Conservation (phyloP, 2,797 vertebrate species). For the Sphaeramia orbicularis region DNA sequence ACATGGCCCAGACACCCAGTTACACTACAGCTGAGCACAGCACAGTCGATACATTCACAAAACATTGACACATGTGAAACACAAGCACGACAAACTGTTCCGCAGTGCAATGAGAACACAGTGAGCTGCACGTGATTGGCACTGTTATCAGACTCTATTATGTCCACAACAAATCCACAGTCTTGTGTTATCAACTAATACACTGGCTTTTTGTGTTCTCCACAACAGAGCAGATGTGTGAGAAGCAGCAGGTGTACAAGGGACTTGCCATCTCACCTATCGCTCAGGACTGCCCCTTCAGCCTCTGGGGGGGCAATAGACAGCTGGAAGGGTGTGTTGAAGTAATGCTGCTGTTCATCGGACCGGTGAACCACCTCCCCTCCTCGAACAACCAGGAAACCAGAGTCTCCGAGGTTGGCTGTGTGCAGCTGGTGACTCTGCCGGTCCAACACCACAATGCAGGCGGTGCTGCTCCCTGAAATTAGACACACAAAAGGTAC, state of each 20-base stretch:
- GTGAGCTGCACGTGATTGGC: constrained; percentile 1
- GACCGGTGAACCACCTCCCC: constrained; percentile 98
- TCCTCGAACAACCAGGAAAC: constrained; percentile 95
- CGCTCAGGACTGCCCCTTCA: constrained; percentile 94
- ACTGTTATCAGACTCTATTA: background rate
- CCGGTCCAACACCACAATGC: constrained; percentile 95
- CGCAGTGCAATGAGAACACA: background rate
- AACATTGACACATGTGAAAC: constrained; percentile 11
- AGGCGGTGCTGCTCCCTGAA: constrained; percentile 97
- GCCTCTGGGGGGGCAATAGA: constrained; percentile 96
- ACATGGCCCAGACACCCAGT: constrained; percentile 50
- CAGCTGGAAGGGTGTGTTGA: constrained; percentile 99
- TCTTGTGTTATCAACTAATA: background rate
- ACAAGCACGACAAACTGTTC: constrained; percentile 3
- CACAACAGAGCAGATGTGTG: background rate
- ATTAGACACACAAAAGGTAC: background rate
- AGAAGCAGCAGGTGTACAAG: background rate
- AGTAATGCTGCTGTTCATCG: constrained; percentile 99
- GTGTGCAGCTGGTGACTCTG: constrained; percentile 95
- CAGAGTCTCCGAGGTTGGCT: constrained; percentile 96
- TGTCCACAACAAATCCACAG: background rate
- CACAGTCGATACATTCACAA: constrained; percentile 16
- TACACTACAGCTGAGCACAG: constrained; percentile 9
- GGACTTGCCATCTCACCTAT: constrained; percentile 87
- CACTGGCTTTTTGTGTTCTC: background rate